Base-by-base conservation (phyloP, 1,140 invertebrate genomes). In the Lucilia cuprina region DNA sequence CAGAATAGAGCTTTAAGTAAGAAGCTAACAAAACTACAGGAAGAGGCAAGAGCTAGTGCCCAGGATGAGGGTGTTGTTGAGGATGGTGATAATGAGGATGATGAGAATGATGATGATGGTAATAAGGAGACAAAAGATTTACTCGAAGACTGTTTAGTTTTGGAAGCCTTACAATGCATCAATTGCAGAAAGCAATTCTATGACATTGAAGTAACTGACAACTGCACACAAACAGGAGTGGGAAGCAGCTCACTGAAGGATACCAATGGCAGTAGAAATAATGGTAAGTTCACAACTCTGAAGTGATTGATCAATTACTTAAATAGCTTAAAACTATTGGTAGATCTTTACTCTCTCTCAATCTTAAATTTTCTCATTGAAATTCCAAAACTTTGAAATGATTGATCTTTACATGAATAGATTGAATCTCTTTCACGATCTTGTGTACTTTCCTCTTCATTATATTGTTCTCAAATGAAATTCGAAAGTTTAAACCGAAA, bases 151-250 rank as follows among this genome's bases (percentile, higher is more conserved):
- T 88, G 86, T 85, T 83, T 89, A 80, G 85, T 88, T 50, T 86
- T 87, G 50, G 88, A 88, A 75, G 88, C 88, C 74, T 86, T 91
- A 84, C 88, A 88, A 87, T 91, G 89, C 89, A 88, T 87, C 75
- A 89, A 87, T 87, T 91, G 90, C 84, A 86, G 87, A 30, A 88
- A 89, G 87, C 86, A 89, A 86, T 90, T 90, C 86, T 89, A 90
- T 88, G 87, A 86, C 84, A 89, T 88, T 86, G 88, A 88, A 49
- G 74, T 86, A 55, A 88, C 85, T 84, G 87, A 87, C 47, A 86
- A 74, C 78, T 85, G 85, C 83, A 88, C 88, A 25, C 88, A 88
- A 85, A 89, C 88, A 87, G 70, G 41, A 78, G 14, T 60, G 75
- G 77, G 74, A 84, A 87, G 85, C 41, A 84, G 86, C 21, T 41